Evolutionary conservation across 2,888 invertebrate genomes (phyloP).

Genomic region (Synanthedon vespiformis): DNA sequence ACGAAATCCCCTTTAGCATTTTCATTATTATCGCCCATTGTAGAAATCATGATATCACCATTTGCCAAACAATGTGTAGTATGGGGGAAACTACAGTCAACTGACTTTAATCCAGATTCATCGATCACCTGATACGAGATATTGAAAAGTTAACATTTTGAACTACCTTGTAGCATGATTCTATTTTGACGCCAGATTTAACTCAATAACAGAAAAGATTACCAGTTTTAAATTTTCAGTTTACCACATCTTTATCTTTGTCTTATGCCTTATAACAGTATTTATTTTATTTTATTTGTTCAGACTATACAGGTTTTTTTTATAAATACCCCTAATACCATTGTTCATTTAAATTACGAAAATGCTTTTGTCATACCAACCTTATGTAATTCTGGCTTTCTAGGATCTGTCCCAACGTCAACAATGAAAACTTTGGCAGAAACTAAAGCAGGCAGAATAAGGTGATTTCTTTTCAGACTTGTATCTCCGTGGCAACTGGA

Average conservation of each 20-base stretch:
- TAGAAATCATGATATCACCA: slow-evolving; percentile 95
- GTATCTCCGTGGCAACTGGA: slow-evolving; percentile 83
- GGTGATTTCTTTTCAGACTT: slow-evolving; percentile 75
- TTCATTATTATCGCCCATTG: slow-evolving; percentile 90
- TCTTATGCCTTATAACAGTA: too few species aligned
- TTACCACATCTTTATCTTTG: too few species aligned
- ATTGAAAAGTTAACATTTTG: slow-evolving; percentile 36
- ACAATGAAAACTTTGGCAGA: slow-evolving; percentile 88
- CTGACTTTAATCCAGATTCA: slow-evolving; percentile 79
- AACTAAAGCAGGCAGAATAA: slow-evolving; percentile 85
- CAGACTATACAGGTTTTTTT: too few species aligned
- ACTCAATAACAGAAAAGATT: too few species aligned
- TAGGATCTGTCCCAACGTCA: slow-evolving; percentile 80
- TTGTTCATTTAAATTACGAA: too few species aligned
- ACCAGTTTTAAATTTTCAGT: too few species aligned
- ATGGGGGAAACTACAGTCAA: slow-evolving; percentile 88
- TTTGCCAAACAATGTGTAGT: slow-evolving; percentile 93
- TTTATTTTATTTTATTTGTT: too few species aligned
- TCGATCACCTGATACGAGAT: slow-evolving; percentile 76
- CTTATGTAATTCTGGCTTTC: slow-evolving; percentile 80
- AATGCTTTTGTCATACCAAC: slow-evolving; percentile 36
- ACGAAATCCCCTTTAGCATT: slow-evolving; percentile 90
- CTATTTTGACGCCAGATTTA: too few species aligned
- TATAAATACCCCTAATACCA: too few species aligned
- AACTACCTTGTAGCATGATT: neutral